phyloP scores from a whole-genome alignment of 2,113 vertebrate species.

The Neodontobutis hainanensis region DNA sequence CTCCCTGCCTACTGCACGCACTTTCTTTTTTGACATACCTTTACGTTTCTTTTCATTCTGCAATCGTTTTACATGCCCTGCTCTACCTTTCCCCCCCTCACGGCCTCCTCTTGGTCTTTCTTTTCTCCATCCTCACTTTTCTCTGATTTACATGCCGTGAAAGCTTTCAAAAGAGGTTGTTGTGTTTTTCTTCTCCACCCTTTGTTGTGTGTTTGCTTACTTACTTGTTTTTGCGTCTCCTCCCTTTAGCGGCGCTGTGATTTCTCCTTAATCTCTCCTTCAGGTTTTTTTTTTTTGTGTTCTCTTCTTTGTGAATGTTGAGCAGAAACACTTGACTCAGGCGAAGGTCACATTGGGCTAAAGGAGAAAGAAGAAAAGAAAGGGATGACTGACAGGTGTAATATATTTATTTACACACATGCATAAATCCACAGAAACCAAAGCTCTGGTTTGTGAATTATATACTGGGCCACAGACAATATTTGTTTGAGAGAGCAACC shows the following conservation, averaged over 20 bases:
- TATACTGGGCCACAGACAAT: background rate
- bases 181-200: slow-evolving; percentile 53
- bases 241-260: slow-evolving; percentile 38
- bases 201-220: slow-evolving; percentile 52
- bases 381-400: slow-evolving; percentile 25
- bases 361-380: slow-evolving; percentile 33
- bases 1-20: background rate
- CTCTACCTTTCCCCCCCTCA: background rate
- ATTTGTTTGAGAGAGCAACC: too few relatives aligned
- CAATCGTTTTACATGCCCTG: slow-evolving; percentile 31
- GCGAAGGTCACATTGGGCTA: slow-evolving; percentile 75
- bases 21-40: slow-evolving; percentile 25
- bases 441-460: background rate
- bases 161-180: slow-evolving; percentile 35
- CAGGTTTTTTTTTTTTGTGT: slow-evolving; percentile 9
- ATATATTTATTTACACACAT: background rate
- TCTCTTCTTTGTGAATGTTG: slow-evolving; percentile 37
- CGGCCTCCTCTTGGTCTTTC: background rate
- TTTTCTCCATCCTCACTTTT: slow-evolving; percentile 8
- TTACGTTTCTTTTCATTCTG: slow-evolving; percentile 45
- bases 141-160: slow-evolving; percentile 24
- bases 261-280: slow-evolving; percentile 38
- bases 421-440: too few relatives aligned
- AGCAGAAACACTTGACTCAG: slow-evolving; percentile 50
- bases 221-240: slow-evolving; percentile 69